phyloP scores from a whole-genome alignment of 2,113 vertebrate species.

The Petrocephalus microphthalmus region DNA sequence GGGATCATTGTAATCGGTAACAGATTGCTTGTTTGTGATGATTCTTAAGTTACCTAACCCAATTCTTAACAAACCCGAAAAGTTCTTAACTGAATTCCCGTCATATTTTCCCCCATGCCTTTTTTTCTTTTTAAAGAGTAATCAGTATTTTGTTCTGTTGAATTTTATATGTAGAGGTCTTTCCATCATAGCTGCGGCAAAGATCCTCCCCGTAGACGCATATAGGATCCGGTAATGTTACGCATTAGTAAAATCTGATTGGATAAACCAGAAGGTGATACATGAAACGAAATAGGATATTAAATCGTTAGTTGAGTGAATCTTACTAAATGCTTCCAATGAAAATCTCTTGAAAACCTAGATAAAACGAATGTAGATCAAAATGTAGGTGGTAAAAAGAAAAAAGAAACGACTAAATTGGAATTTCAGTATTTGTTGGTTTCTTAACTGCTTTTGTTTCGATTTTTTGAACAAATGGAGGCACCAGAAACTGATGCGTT shows the following conservation, averaged over 20 bases:
- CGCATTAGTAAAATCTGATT: neutral
- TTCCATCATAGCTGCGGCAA: neutral
- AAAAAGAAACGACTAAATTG: neutral
- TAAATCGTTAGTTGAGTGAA: neutral
- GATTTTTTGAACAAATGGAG: neutral
- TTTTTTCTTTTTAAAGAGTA: neutral
- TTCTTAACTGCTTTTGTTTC: neutral
- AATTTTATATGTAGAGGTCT: neutral
- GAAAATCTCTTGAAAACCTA: neutral
- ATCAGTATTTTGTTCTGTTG: neutral
- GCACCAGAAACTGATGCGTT: neutral
- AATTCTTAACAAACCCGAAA: neutral
- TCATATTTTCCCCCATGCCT: neutral
- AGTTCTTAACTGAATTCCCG: neutral
- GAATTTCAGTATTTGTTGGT: neutral
- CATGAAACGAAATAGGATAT: neutral
- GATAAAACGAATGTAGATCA: neutral
- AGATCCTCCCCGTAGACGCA: neutral
- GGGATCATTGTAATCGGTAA: neutral
- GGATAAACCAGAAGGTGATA: neutral
- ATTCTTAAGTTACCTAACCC: neutral
- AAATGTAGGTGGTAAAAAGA: neutral
- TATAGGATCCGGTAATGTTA: neutral
- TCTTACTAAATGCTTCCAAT: neutral
- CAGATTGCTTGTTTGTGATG: neutral